Conservation (phyloP, 2,113 vertebrate genomes). For the Acanthisitta chloris region DNA sequence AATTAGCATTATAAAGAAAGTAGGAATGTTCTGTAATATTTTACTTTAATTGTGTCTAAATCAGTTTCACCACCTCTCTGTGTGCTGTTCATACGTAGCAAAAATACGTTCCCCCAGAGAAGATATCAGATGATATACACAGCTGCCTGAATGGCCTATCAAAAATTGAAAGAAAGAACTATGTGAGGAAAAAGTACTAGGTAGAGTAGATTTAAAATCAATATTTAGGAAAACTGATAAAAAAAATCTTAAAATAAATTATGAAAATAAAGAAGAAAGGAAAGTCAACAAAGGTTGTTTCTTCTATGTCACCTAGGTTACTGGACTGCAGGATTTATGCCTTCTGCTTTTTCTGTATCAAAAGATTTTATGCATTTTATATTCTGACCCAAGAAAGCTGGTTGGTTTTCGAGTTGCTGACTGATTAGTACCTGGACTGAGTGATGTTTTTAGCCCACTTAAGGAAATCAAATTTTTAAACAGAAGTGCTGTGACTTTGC, state of each 20-base stretch:
- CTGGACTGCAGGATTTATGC: not conserved
- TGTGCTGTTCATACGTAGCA: not conserved
- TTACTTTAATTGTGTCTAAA: not conserved
- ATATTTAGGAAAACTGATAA: not conserved
- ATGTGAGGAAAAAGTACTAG: not conserved
- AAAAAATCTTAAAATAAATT: not conserved
- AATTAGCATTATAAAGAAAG: not conserved
- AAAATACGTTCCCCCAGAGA: too few relatives aligned
- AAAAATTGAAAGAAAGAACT: not conserved
- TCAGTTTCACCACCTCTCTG: not conserved
- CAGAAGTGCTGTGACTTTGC: not conserved
- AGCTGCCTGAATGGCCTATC: not conserved
- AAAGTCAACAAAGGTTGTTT: not conserved
- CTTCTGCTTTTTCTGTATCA: not conserved
- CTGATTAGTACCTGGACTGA: not conserved
- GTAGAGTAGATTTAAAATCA: not conserved
- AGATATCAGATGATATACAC: not conserved
- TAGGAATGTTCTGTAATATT: not conserved
- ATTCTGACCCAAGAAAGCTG: not conserved
- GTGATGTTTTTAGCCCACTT: not conserved
- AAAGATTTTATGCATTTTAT: not conserved
- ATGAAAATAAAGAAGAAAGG: not conserved
- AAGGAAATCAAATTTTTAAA: not conserved
- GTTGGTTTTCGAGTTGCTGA: not conserved
- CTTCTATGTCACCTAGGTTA: not conserved